phyloP scores from a whole-genome alignment of 2,888 invertebrate species.

The Pheosia tremula region DNA sequence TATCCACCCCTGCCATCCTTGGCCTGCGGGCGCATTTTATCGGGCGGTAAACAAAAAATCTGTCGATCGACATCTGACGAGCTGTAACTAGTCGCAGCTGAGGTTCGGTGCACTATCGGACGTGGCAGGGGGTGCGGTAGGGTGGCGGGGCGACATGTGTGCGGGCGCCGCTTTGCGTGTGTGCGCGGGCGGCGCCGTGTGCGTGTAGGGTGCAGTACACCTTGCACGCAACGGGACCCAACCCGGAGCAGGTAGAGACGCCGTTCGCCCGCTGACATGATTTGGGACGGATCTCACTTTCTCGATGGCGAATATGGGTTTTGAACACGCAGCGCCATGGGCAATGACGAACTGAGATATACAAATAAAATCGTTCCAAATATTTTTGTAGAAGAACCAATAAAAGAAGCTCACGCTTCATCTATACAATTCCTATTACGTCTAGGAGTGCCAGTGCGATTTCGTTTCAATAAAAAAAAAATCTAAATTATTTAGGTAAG shows the following conservation, averaged over 20 bases:
- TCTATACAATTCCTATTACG: no score
- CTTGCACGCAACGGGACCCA: slow-evolving; percentile 81
- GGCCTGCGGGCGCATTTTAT: slow-evolving; percentile 43
- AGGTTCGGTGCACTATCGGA: slow-evolving; percentile 72
- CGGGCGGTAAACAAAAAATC: slow-evolving; percentile 61
- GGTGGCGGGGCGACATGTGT: slow-evolving; percentile 54
- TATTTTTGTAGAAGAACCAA: neutral
- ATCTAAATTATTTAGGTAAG: no score
- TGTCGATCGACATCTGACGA: slow-evolving; percentile 77
- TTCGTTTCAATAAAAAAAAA: no score
- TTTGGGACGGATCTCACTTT: slow-evolving; percentile 73
- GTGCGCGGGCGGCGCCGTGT: slow-evolving; percentile 45
- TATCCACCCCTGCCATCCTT: slow-evolving; percentile 41
- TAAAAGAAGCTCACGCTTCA: neutral
- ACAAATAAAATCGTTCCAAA: neutral
- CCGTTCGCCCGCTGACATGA: slow-evolving; percentile 66
- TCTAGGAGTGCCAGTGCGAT: no score
- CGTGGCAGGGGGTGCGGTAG: slow-evolving; percentile 44
- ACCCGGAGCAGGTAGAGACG: slow-evolving; percentile 74
- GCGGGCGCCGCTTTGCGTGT: slow-evolving; percentile 44
- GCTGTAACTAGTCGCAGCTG: slow-evolving; percentile 54
- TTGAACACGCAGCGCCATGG: slow-evolving; percentile 34
- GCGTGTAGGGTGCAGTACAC: slow-evolving; percentile 69
- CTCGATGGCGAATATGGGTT: slow-evolving; percentile 68
- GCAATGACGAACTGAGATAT: slow-evolving; percentile 17